Base-by-base conservation (phyloP, 2,797 vertebrate species). In the Scarus forsteni region DNA sequence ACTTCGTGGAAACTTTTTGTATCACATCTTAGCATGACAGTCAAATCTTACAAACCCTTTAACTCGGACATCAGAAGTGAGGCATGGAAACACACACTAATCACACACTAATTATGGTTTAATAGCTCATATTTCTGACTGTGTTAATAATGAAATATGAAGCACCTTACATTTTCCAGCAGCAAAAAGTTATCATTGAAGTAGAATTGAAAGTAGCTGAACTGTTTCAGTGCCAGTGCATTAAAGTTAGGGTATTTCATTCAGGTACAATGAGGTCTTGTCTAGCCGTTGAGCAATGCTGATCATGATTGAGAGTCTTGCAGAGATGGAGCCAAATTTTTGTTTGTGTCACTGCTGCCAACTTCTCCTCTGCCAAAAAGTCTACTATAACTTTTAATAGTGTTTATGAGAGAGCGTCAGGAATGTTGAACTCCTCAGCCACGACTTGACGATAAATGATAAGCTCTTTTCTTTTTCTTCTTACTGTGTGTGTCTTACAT, bases 271-370 rank as follows among this genome's bases (percentile, higher is more conserved):
- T 84, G 86, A 88, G 73, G 79, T 88, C 75, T 79, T 82, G 89
- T 89, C 84, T 84, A 61, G 84, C 79, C 83, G 12, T 13, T 67
- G 77, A 75, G 81, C 64, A 63, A 77, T 66, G 67, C 53, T 59
- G 72, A 86, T 87, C 57, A 70, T 60, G 70, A 81, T 60, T 86
- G 85, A 90, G 83, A 86, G 78, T 76, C 75, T 80, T 70, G 63
- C 54, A 60, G 61, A 60, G 66, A 77, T 51, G 69, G 27, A 19
- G 88, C 88, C 85, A 84, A 74, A 70, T 81, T 74, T 45, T 84
- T 89, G 84, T 88, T 88, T 86, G 78, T 83, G 65, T 85, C 81
- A 54, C 72, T 27, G 3, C 77, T 73, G 83, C 85, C 85, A 86
- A 53, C 36, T 12, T 69, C 43, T 56, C 53, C 45, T 40, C 71